Base-by-base conservation (phyloP, 1,140 invertebrate species). In the Tetraneura akinire region DNA sequence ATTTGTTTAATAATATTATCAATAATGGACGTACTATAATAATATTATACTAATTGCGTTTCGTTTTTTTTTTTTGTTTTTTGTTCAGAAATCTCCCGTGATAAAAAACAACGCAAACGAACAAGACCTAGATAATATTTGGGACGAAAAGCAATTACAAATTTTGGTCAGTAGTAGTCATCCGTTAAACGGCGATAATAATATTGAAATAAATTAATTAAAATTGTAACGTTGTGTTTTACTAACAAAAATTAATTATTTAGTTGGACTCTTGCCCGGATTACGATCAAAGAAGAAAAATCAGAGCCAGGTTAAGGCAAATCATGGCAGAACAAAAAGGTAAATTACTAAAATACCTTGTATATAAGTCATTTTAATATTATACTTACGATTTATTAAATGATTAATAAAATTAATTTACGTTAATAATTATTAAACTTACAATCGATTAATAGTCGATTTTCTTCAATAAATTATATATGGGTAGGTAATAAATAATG, bases 231-330 rank as follows among this genome's bases (percentile, higher is more conserved):
- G 32, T 37, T 37, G 8, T 9, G 21, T 47, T 80, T 45, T 1
- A 21, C 32, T 26, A 51, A 47, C 53, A 57, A 71, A 68, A 26
- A 18, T 73, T 55, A 57, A 51, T 49, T 70, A 80, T 82, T 32
- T 76, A 95, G 93, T 89, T 95, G 87, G 93, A 94, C 86, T 90
- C 91, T 86, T 92, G 92, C 85, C 91, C 90, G 82, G 92, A 93
- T 84, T 95, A 94, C 91, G 94, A 96, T 85, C 92, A 93, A 85
- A 89, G 93, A 84, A 91, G 92, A 83, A 90, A 90, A 84, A 91
- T 96, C 83, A 88, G 94, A 86, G 89, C 90, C 83, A 89, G 93
- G 86, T 89, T 96, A 83, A 89, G 90, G 82, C 88, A 89, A 86
- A 88, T 92, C 82, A 92, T 92, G 91, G 91, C 91, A 83, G 91